Evolutionary conservation across 2,113 vertebrate genomes (phyloP).

Genomic region (Nycticorax nycticorax): DNA sequence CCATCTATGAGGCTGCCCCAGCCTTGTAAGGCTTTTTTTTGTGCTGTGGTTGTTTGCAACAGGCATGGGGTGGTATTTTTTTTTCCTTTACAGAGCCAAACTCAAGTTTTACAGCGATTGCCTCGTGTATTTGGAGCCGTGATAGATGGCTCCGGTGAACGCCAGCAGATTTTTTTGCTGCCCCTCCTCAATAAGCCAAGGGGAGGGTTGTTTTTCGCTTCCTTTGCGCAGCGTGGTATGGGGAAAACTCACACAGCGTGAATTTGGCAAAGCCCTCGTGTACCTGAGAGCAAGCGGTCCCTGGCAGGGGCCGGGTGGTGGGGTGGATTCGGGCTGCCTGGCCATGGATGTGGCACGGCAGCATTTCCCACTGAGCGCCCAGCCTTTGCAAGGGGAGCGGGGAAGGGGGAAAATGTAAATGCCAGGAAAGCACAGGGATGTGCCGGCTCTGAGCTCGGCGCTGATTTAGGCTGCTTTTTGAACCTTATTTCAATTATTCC

Average conservation of each 20-base stretch:
- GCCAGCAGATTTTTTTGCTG: neutral
- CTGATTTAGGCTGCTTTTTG: neutral
- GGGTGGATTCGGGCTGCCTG: neutral
- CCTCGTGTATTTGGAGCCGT: neutral
- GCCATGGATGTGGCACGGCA: neutral
- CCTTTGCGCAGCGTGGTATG: neutral
- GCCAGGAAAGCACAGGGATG: neutral
- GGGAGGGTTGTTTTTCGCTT: neutral
- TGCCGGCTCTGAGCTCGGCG: neutral
- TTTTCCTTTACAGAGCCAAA: neutral
- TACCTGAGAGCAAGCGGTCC: neutral
- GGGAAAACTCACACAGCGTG: fast-evolving
- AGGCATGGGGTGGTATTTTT: neutral
- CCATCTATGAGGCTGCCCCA: constrained; percentile 32
- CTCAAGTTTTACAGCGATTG: constrained; percentile 3
- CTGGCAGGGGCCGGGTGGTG: neutral
- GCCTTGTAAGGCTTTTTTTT: constrained; percentile 68
- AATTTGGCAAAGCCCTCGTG: neutral
- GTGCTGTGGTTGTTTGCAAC: constrained; percentile 9
- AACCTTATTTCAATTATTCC: neutral
- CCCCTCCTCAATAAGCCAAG: neutral
- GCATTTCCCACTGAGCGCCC: neutral
- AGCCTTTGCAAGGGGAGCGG: neutral
- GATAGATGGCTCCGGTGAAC: constrained; percentile 7
- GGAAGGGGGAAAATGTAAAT: neutral